Evolutionary conservation across 2,888 invertebrate species (phyloP).

Genomic region (Caenorhabditis sp.): DNA sequence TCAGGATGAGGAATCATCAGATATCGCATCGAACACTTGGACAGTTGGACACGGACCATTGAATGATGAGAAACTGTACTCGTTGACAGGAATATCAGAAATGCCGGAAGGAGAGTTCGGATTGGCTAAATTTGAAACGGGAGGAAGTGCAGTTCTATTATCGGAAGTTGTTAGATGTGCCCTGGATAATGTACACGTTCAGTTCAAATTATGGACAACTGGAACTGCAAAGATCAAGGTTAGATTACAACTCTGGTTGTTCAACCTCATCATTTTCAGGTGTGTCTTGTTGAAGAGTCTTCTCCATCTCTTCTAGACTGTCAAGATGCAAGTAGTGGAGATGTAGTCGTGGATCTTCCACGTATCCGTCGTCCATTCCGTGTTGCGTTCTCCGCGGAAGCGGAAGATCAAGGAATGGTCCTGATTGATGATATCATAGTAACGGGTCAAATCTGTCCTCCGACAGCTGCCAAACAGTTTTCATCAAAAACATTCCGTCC

Average conservation of each 20-base stretch:
- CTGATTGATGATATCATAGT: slow-evolving; percentile 75
- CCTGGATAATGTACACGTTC: slow-evolving; percentile 69
- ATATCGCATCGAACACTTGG: slow-evolving; percentile 73
- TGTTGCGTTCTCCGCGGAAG: slow-evolving; percentile 73
- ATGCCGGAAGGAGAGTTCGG: slow-evolving; percentile 79
- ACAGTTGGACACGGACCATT: slow-evolving; percentile 80
- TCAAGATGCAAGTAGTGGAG: slow-evolving; percentile 70
- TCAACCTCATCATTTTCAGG: slow-evolving; percentile 43
- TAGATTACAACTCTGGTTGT: background rate
- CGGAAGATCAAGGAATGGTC: slow-evolving; percentile 75
- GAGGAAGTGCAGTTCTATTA: slow-evolving; percentile 72
- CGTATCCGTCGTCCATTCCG: slow-evolving; percentile 74
- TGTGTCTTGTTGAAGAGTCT: slow-evolving; percentile 75
- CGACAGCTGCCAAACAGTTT: slow-evolving; percentile 70
- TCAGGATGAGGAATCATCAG: slow-evolving; percentile 64
- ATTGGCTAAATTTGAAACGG: slow-evolving; percentile 76
- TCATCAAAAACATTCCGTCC: slow-evolving; percentile 73
- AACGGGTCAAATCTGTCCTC: slow-evolving; percentile 69
- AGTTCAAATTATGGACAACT: slow-evolving; percentile 74
- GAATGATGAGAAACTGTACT: slow-evolving; percentile 79
- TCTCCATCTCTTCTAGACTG: slow-evolving; percentile 76
- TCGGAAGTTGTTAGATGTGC: slow-evolving; percentile 76
- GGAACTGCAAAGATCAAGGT: slow-evolving; percentile 73
- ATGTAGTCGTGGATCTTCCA: slow-evolving; percentile 75
- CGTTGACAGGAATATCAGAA: slow-evolving; percentile 75